Conservation (phyloP, 2,888 invertebrate genomes). For the Heliconius hortense region DNA sequence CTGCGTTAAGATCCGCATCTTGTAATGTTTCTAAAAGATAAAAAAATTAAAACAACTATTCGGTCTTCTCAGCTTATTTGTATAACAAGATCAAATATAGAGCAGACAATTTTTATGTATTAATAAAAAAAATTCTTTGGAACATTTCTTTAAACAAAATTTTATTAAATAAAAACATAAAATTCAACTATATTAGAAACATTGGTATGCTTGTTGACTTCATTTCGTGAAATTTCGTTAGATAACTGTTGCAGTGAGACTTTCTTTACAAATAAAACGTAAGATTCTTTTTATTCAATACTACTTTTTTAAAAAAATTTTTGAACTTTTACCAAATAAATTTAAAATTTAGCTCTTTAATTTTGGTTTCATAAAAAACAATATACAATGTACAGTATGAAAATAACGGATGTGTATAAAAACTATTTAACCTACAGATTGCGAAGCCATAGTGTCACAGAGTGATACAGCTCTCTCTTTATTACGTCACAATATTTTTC, state of each 20-base stretch:
- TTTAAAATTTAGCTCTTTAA: background rate
- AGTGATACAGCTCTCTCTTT: slow-evolving; percentile 36
- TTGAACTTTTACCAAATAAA: background rate
- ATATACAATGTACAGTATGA: slow-evolving; percentile 19
- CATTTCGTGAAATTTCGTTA: background rate
- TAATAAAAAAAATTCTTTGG: background rate
- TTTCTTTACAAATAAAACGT: background rate
- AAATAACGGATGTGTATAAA: background rate
- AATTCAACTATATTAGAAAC: background rate
- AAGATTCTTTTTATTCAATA: background rate
- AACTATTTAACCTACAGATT: slow-evolving; percentile 36
- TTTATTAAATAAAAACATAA: background rate
- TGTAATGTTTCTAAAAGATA: background rate
- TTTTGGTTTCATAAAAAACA: background rate
- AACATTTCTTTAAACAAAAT: background rate
- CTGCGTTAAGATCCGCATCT: background rate
- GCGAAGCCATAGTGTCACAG: slow-evolving; percentile 63
- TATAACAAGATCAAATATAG: background rate
- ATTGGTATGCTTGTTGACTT: slow-evolving; percentile 1
- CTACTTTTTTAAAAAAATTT: too few relatives aligned
- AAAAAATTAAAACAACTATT: background rate
- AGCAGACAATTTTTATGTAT: background rate
- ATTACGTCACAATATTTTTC: slow-evolving; percentile 50
- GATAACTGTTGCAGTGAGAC: background rate
- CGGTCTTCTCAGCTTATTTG: too few relatives aligned